Evolutionary conservation across 92 coral and sea anemone genomes (phyloP).

Genomic region (Palythoa grandis): DNA sequence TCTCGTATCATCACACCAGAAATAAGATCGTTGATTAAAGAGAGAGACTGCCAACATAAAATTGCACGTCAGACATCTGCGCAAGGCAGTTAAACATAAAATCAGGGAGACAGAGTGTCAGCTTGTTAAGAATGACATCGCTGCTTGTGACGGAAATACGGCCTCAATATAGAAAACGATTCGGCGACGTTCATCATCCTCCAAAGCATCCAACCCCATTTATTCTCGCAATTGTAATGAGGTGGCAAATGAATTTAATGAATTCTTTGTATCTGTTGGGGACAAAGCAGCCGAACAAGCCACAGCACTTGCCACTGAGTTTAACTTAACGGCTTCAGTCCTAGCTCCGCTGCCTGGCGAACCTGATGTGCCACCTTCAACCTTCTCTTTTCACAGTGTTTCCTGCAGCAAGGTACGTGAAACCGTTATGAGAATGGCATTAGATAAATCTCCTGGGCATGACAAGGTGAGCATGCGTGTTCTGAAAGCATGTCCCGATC

Average conservation of each 20-base stretch:
- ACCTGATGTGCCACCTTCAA: constrained; percentile 24
- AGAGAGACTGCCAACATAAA: constrained; percentile 13
- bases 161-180: constrained; percentile 7
- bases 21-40: neutral
- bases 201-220: neutral
- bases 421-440: constrained; percentile 35
- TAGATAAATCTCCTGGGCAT: constrained; percentile 40
- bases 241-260: constrained; percentile 54
- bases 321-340: constrained; percentile 27
- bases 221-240: neutral
- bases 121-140: neutral
- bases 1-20: neutral
- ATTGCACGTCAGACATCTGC: constrained; percentile 8
- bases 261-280: constrained; percentile 45
- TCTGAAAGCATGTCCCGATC: constrained; percentile 29
- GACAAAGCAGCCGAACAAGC: constrained; percentile 33
- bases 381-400: neutral
- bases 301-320: constrained; percentile 42
- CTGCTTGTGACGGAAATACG: neutral
- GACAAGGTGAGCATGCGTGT: constrained; percentile 41
- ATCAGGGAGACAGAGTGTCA: constrained; percentile 10
- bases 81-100: constrained; percentile 7
- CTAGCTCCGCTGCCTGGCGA: neutral
- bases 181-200: neutral
- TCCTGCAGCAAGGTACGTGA: neutral